These are phyloP conservation scores for Mirza zaza DNA, from an alignment of 2,113 vertebrate genomes.

Conservation along the genomic window DNA sequence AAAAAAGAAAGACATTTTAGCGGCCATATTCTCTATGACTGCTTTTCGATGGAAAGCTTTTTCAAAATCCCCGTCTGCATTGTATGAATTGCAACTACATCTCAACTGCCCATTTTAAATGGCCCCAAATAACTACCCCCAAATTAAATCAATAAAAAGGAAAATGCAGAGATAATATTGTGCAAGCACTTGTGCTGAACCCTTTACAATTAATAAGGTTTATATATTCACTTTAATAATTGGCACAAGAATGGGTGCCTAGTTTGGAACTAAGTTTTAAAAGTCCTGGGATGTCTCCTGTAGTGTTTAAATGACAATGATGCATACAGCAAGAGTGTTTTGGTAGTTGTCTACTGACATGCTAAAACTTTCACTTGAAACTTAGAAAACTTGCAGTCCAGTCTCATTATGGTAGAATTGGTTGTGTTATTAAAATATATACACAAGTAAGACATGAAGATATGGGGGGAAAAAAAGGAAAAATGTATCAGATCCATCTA, in stretches of 20 bases:
- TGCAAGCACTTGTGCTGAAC: not conserved
- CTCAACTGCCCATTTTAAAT: slow-evolving; percentile 26
- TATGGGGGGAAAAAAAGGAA: slow-evolving; percentile 66
- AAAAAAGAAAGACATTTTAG: not conserved
- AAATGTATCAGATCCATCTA: slow-evolving; percentile 71
- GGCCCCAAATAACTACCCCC: not conserved
- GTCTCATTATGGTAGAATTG: slow-evolving; percentile 75
- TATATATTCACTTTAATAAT: not conserved
- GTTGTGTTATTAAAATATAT: slow-evolving; percentile 77
- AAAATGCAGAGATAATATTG: not conserved
- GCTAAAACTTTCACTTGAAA: slow-evolving; percentile 43
- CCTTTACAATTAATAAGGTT: not conserved
- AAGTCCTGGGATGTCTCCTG: not conserved
- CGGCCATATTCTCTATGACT: not conserved
- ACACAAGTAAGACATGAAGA: slow-evolving; percentile 61
- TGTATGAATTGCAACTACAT: not conserved
- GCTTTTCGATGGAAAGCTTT: not conserved
- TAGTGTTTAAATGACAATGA: not conserved
- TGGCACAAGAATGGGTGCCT: not conserved
- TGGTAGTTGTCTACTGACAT: not conserved
- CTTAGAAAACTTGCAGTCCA: slow-evolving; percentile 45
- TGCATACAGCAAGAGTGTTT: not conserved
- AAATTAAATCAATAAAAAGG: not conserved
- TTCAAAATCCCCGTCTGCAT: not conserved
- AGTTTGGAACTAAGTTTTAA: slow-evolving; percentile 42